Base-by-base conservation (phyloP, 2,113 vertebrate species). In the Galemys pyrenaicus region DNA sequence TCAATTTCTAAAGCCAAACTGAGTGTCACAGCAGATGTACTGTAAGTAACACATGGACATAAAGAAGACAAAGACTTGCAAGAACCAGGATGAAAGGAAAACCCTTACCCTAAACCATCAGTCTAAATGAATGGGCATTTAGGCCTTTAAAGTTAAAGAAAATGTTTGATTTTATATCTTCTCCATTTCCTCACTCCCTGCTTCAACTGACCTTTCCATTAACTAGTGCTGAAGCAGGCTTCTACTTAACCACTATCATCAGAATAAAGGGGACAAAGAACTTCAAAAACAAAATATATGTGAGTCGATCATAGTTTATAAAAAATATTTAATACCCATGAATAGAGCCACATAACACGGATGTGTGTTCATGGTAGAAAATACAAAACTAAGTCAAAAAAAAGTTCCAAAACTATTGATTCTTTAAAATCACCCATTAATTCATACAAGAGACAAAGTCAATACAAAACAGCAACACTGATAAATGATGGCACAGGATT, bases 391-490 rank as follows among this genome's bases (percentile, higher is more conserved):
- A 77, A 12, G 13, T 39, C 20, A 15, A 65, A 35, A 77, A 71
- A 78, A 58, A 3, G 35, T 65, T 77, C 67, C 86, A 35, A 91
- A 24, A 28, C 64, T 73, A 83, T 1, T 39, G 35, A 73, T 62
- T 95, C 80, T 78, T 67, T 20, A 92, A 82, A n/a, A 51, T 30
- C 13, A 68, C 51, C 68, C 24, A 71, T 41, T 68, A 54, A 82
- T 37, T 91, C 44, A 90, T 39, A 74, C 9, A 54, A 93, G 58
- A 71, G 58, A 71, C 8, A 22, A 77, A 78, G 35, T 84, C 39
- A 84, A 80, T n/a, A 12, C 35, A 64, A 88, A 93, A 94, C 82
- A 46, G 86, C 13, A 62, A 30, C 78, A 82, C 41, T 58, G 79
- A 20, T 79, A 26, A 80, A 22, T 49, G 22, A 84, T 5, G 60